Evolutionary conservation across 2,888 invertebrate species (phyloP).

Genomic region (Tetranychus truncatus): DNA sequence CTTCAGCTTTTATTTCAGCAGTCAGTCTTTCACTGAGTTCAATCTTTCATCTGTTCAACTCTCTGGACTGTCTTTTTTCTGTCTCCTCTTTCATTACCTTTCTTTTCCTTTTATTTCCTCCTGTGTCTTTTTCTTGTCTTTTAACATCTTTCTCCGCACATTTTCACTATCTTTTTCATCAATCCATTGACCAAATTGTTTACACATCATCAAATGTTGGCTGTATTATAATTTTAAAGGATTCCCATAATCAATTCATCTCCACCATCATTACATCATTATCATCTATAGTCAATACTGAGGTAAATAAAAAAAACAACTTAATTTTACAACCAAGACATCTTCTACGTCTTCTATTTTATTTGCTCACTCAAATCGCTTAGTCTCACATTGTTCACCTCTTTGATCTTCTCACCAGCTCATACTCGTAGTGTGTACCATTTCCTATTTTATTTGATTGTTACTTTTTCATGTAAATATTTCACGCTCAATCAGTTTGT

Average conservation of each 20-base stretch:
- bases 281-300: neutral
- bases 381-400: neutral
- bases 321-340: neutral
- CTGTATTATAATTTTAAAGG: neutral
- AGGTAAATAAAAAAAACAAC: conserved; percentile 5
- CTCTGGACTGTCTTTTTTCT: neutral
- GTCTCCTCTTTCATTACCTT: neutral
- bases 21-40: too few relatives aligned
- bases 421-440: neutral
- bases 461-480: neutral
- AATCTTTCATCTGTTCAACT: neutral
- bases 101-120: neutral
- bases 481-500: neutral
- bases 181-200: neutral
- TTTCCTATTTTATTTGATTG: neutral
- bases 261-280: neutral
- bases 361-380: neutral
- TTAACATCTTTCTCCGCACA: neutral
- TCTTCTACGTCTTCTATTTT: neutral
- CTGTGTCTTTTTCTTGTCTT: neutral
- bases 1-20: too few relatives aligned
- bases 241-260: neutral
- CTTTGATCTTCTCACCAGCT: neutral
- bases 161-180: neutral
- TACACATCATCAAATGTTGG: neutral